phyloP scores from a whole-genome alignment of 2,888 invertebrate genomes.

The Scaptomyza cyrtandrae region DNA sequence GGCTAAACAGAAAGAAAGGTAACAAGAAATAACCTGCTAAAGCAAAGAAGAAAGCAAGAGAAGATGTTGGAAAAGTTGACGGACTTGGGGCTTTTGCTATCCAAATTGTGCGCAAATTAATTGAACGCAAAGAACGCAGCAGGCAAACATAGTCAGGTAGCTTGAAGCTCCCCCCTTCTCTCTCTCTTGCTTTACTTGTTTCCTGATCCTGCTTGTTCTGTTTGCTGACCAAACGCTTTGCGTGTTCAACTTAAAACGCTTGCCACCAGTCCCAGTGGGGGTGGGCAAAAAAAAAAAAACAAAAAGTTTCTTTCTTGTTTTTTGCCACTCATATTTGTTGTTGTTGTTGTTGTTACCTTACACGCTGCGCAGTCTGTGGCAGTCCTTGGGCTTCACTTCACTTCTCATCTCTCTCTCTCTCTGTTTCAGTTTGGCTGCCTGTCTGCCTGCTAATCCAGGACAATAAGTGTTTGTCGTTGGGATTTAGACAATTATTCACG shows the following conservation, averaged over 20 bases:
- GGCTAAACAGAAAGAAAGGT: conserved; percentile 9
- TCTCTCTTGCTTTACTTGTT: neutral
- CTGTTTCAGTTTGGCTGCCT: conserved; percentile 16
- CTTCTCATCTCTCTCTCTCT: conserved; percentile 7
- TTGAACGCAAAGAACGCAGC: conserved; percentile 79
- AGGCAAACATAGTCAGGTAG: conserved; percentile 60
- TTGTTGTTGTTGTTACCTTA: conserved; percentile 9
- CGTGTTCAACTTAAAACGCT: conserved; percentile 77
- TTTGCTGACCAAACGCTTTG: conserved; percentile 67
- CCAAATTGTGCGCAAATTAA: conserved; percentile 80
- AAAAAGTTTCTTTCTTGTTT: conserved; percentile 40
- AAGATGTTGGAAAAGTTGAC: conserved; percentile 52
- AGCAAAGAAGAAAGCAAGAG: conserved; percentile 3
- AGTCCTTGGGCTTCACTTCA: conserved; percentile 59
- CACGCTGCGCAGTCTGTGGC: conserved; percentile 42
- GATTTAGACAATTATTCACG: conserved; percentile 79
- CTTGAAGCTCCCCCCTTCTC: neutral
- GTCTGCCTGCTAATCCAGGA: conserved; percentile 76
- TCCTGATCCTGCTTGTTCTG: conserved; percentile 19
- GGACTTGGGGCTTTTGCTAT: conserved; percentile 56
- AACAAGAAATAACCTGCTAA: conserved; percentile 18
- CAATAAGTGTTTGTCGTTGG: conserved; percentile 80
- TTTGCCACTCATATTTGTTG: conserved; percentile 69
- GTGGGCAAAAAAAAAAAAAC: conserved; percentile 47
- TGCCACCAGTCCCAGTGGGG: conserved; percentile 34